Evolutionary conservation across 2,888 invertebrate genomes (phyloP).

Genomic region (Pheosia tremula): DNA sequence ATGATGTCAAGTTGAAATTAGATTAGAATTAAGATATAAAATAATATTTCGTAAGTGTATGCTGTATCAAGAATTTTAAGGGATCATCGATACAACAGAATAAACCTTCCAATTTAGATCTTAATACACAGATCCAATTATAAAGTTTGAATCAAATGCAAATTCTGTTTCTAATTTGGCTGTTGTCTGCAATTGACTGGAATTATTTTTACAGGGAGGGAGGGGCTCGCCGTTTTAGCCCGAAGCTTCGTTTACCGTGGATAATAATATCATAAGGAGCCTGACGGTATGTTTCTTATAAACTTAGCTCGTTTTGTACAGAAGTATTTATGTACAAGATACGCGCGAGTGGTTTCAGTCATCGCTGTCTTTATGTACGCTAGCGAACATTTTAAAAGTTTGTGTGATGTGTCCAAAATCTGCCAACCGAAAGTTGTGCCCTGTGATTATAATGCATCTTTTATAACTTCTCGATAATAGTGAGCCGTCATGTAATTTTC

Average conservation of each 20-base stretch:
- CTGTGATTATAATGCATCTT: no score
- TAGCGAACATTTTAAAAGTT: no score
- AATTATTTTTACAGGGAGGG: neutral
- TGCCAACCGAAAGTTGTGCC: no score
- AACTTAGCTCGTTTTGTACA: slow-evolving; percentile 2
- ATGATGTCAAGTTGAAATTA: no score
- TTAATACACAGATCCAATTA: slow-evolving; percentile 43
- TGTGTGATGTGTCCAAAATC: no score
- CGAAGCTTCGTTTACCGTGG: neutral
- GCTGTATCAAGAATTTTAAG: no score
- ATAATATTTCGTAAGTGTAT: no score
- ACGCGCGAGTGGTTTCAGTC: no score
- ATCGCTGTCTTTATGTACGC: no score
- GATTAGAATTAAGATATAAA: no score
- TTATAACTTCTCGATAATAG: no score
- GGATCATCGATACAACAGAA: neutral
- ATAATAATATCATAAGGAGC: neutral
- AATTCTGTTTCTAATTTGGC: slow-evolving; percentile 38
- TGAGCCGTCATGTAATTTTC: no score
- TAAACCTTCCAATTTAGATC: neutral
- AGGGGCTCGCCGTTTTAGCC: neutral
- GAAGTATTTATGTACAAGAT: neutral
- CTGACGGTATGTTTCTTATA: neutral
- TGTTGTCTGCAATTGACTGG: slow-evolving; percentile 20
- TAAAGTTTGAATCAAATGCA: slow-evolving; percentile 50